Base-by-base conservation (phyloP, 2,113 vertebrate genomes). In the Oncorhynchus clarkii region DNA sequence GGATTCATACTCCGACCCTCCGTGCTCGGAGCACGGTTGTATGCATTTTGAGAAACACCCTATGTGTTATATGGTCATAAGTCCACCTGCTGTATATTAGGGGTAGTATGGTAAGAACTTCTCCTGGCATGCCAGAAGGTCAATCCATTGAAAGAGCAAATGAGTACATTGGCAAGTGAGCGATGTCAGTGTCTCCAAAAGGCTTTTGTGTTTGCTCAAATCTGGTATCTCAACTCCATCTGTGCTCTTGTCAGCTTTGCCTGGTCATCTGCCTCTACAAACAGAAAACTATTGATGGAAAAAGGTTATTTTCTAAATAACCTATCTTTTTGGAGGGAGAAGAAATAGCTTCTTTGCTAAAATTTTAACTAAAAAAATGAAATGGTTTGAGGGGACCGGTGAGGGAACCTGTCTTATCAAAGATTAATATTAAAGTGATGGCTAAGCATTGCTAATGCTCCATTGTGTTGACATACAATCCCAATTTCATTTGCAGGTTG, bases 401-500 rank as follows among this genome's bases (percentile, higher is more conserved):
- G 34, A n/a, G 68, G 26, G 7, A 54, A 45, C 69, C 24, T 65
- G 71, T 65, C 45, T 65, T 27, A 51, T 29, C 60, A 65, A 26
- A 70, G 9, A 62, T 20, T 13, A 64, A n/a, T 16, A 13, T 66
- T 51, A 26, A 48, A 71, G 39, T 67, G 49, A 73, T 75, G 59
- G 79, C 76, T 72, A 51, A 57, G 49, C 70, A 60, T 72, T 65
- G 45, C 74, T 68, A 39, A 68, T 57, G 71, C 59, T 71, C 75
- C 70, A 69, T 70, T 73, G 69, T 75, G 82, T 79, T 77, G 72
- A 80, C 78, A 83, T 81, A 82, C 71, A 80, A 84, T 81, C 84
- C 78, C 71, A 79, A 73, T 83, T 83, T 77, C 70, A 79, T 85
- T 83, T 81, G 72, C 67, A 68, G 64, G 66, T 66, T 87, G 74